Percentiles rank a stretch among this genome's conserved stretches.
These are phyloP conservation scores for Podarcis muralis DNA, from an alignment of 2,113 vertebrate genomes.

Conservation along the genomic window DNA sequence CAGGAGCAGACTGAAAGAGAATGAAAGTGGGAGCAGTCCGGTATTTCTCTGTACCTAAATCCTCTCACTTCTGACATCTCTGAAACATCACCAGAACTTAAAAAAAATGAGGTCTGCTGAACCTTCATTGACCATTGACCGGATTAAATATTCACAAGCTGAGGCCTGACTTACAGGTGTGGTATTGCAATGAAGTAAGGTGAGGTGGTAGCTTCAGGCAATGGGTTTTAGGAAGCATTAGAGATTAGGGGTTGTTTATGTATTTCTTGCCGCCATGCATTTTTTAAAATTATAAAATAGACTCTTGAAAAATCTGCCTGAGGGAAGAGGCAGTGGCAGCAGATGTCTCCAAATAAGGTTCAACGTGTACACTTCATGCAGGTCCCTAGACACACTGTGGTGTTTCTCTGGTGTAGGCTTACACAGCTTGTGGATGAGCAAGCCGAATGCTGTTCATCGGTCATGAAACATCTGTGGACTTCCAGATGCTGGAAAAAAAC, in stretches of 20 bases:
- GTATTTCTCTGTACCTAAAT: neutral
- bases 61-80: neutral
- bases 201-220: neutral
- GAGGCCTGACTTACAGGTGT: neutral
- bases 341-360: neutral
- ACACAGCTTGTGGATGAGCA: neutral
- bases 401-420: neutral
- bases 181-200: neutral
- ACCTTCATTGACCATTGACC: neutral
- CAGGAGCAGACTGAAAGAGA: too few relatives aligned
- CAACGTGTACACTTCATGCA: neutral
- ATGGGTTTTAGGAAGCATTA: neutral
- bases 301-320: neutral
- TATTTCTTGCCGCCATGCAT: neutral
- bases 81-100: neutral
- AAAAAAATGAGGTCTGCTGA: neutral
- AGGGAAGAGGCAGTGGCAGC: neutral
- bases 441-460: neutral
- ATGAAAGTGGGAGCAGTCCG: neutral
- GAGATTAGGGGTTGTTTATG: neutral
- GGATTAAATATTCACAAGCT: neutral
- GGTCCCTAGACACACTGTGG: neutral
- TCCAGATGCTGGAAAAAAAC: neutral
- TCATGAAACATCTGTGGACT: neutral
- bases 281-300: neutral